phyloP scores from a whole-genome alignment of 2,113 vertebrate genomes.

The Rhea pennata region DNA sequence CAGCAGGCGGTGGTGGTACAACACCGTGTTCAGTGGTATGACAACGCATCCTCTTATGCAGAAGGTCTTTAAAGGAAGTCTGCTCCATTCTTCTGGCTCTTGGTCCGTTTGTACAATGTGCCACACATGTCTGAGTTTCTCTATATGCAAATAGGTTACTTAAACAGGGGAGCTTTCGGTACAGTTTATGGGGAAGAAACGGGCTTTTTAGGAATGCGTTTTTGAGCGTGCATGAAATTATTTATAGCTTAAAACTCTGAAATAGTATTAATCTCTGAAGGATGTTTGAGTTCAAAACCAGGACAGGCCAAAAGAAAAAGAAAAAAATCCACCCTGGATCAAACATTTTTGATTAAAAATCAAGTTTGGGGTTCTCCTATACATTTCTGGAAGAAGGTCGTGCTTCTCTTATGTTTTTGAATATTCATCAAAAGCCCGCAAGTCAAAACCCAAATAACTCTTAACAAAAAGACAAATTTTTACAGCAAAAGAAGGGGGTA shows the following conservation, averaged over 20 bases:
- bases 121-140: background rate
- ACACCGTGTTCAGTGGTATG: fast-evolving
- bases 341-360: background rate
- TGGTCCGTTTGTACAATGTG: fast-evolving
- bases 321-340: background rate
- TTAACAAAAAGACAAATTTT: background rate
- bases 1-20: fast-evolving
- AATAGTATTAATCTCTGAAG: background rate
- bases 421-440: background rate
- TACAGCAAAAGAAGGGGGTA: background rate
- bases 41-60: background rate
- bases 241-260: background rate
- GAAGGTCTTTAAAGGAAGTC: background rate
- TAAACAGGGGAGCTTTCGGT: background rate
- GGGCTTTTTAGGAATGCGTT: background rate
- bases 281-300: background rate
- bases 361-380: background rate
- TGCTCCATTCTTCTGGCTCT: fast-evolving
- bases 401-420: background rate
- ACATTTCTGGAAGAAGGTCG: background rate
- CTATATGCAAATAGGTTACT: background rate
- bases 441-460: constrained; percentile 37
- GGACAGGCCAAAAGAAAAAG: background rate
- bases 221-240: background rate
- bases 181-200: background rate